Evolutionary conservation across 2,113 vertebrate species (phyloP).

Genomic region (Labeo rohita): DNA sequence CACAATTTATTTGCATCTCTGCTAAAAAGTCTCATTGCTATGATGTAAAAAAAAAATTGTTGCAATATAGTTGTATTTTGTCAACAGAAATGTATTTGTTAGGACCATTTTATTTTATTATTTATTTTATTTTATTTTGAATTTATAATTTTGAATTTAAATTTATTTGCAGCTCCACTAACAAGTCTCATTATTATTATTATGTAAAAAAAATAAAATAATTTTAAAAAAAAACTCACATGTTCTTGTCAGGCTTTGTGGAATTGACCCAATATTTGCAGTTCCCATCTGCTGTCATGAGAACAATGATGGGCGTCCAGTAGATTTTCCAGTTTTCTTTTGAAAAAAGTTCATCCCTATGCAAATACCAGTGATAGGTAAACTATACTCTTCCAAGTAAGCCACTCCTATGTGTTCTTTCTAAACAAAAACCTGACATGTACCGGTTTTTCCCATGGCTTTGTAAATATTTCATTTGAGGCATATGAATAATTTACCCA

Average conservation of each 20-base stretch:
- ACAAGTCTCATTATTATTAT: too few species aligned
- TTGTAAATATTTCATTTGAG: conserved; percentile 67
- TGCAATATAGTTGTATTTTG: too few species aligned
- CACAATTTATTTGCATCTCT: too few species aligned
- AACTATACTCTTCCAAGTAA: neutral
- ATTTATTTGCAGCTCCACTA: too few species aligned
- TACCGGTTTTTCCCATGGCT: conserved; percentile 33
- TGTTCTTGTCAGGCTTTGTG: neutral
- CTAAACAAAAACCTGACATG: conserved; percentile 40
- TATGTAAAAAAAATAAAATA: too few species aligned
- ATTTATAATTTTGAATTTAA: too few species aligned
- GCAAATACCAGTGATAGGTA: conserved; percentile 23
- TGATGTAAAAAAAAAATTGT: neutral
- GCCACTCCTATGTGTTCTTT: conserved; percentile 41
- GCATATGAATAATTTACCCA: conserved; percentile 64
- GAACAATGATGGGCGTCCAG: neutral
- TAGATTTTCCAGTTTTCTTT: neutral
- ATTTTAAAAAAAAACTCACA: neutral
- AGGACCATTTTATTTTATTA: too few species aligned
- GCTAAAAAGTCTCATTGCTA: neutral
- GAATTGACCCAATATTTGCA: conserved; percentile 11
- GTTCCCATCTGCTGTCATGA: conserved; percentile 3
- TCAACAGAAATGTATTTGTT: too few species aligned
- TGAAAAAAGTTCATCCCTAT: neutral
- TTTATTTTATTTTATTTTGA: too few species aligned